Evolutionary conservation across 2,113 vertebrate genomes (phyloP), one percentile per base, ranked within the genome.

Genomic region (Cryptomyrus ogoouensis): DNA sequence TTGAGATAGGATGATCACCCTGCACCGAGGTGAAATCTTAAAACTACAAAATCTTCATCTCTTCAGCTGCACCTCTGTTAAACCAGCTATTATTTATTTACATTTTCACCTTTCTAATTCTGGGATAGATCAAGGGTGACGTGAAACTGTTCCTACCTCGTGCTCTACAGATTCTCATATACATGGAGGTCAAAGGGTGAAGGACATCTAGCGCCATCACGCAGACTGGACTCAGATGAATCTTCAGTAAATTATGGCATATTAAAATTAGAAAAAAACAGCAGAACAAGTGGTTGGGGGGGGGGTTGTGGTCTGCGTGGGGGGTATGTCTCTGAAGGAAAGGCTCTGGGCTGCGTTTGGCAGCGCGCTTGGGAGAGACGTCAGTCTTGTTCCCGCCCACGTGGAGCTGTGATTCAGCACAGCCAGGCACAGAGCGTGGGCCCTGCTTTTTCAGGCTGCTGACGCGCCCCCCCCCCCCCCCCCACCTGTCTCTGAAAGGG

Each of bases 331-430:
- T 86, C 84, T 86, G 84, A 86, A 86, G n/a, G 84, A 52, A 50
- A 19, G 49, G 85, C 85, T 87, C n/a, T 3, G 50, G 49, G 85
- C 47, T 87, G 84, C 27, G n/a, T 53, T 87, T n/a, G n/a, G 49
- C 85, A 52, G 10, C 7, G 27, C 17, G 47, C 49, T 87, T 46
- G 49, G 85, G 49, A 87, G 49, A 53, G 85, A 87, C 85, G 85
- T 87, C 85, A 87, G 85, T 87, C 85, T 87, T 87, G 47, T 87
- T 87, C 6, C 85, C 85, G 47, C 85, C 85, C 85, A 87, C 85
- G 27, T 52, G 27, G 47, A 19, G 49, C 85, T 87, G 49, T 87
- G 85, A 87, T 87, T 87, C 85, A 87, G 85, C 27, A 35, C 85
- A 52, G 85, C 85, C 49, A 35, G 80, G 85, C 85, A 87, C 47